phyloP scores from a whole-genome alignment of 2,797 vertebrate species.

The Sphenodon punctatus region DNA sequence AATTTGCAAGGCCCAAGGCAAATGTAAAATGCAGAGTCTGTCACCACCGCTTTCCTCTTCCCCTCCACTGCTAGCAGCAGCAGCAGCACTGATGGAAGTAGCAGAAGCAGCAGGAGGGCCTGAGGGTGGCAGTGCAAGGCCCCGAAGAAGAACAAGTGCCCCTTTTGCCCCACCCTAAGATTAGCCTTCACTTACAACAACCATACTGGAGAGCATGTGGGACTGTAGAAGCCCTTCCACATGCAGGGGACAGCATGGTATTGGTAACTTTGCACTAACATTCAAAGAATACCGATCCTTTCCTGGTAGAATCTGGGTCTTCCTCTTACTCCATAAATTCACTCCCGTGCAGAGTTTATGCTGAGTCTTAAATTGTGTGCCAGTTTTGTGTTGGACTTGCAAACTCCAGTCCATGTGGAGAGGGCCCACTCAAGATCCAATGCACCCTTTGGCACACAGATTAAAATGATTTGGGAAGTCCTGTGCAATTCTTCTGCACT shows the following conservation, averaged over 20 bases:
- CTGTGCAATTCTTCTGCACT: neutral
- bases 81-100: neutral
- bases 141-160: no score
- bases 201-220: no score
- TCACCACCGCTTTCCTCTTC: no score
- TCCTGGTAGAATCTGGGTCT: rapidly evolving
- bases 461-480: neutral
- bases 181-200: no score
- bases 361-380: neutral
- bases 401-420: neutral
- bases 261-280: rapidly evolving
- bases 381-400: no score
- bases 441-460: neutral
- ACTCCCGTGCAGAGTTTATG: rapidly evolving
- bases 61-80: no score
- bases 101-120: neutral
- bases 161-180: no score
- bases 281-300: neutral
- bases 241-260: no score
- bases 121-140: no score
- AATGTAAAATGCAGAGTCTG: no score
- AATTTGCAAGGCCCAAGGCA: no score
- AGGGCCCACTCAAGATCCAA: neutral
- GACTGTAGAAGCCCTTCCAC: no score
- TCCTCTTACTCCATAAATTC: neutral